Percentiles rank a stretch among this genome's conserved stretches.
Evolutionary conservation across 1,140 invertebrate species (phyloP).

Genomic region (Pemphigus obesinymphae): DNA sequence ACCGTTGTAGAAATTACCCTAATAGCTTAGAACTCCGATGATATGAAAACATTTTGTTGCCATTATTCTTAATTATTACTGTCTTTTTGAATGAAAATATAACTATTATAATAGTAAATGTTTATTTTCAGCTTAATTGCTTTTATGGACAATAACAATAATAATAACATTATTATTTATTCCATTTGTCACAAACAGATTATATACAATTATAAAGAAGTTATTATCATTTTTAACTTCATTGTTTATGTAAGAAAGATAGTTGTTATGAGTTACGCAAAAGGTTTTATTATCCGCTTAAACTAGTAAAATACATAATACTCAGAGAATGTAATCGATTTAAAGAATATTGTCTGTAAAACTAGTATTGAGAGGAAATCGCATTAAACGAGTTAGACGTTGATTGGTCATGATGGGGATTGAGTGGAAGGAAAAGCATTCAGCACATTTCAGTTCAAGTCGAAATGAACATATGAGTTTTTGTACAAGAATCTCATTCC

Average conservation of each 20-base stretch:
- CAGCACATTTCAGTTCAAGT: constrained; percentile 2
- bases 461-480: constrained; percentile 2
- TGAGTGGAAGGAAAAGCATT: not conserved
- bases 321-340: not conserved
- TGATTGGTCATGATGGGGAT: not conserved
- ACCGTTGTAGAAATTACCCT: too few species aligned
- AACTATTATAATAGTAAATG: too few species aligned
- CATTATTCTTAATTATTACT: too few species aligned
- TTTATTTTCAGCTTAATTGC: too few species aligned
- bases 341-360: not conserved
- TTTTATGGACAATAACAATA: too few species aligned
- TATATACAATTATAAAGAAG: not conserved
- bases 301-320: not conserved
- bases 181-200: too few species aligned
- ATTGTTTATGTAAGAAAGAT: not conserved
- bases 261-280: not conserved
- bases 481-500: not conserved
- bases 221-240: not conserved
- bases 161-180: not conserved
- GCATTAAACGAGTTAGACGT: constrained; percentile 5
- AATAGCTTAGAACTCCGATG: too few species aligned
- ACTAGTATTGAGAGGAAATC: not conserved
- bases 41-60: too few species aligned
- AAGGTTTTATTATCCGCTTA: not conserved
- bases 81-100: too few species aligned